Base-by-base conservation (phyloP, 2,797 vertebrate genomes). In the Furcifer pardalis region DNA sequence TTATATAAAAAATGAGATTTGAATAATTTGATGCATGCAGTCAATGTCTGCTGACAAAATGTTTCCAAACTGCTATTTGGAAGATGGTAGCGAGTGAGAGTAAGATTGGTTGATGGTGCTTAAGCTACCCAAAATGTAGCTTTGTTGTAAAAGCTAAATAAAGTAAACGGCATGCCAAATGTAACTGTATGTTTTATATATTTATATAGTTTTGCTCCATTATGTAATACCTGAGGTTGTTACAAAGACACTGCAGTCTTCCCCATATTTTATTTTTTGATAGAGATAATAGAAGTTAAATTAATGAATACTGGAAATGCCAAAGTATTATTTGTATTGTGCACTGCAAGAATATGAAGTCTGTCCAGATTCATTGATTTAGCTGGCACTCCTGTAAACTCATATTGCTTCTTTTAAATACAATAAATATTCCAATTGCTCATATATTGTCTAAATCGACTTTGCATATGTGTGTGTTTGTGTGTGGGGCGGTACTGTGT, bases 101-200 rank as follows among this genome's bases (percentile, higher is more conserved):
- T 88, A 86, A 86, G 84, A 90, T 5, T 65, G 65, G 60, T 7
- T 85, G 63, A 19, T 88, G 74, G 85, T 89, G 74, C 71, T 86
- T 83, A 71, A 89, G 81, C 81, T 91, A 75, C 2, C 75, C 72
- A 87, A 84, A 90, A 79, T 81, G n/a, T 93, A 81, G 59, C 25
- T n/a, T 91, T 94, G 79, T 73, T 94, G 42, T 93, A 94, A 95
- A 93, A 91, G 88, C 87, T 93, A 27, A 89, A 94, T 69, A 82
- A 73, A 79, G 83, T 89, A 76, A 92, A 81, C 84, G 87, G 88
- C 91, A 84, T 94, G 88, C 76, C 84, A 89, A 88, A 73, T 88
- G 2, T 85, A 87, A 59, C 25, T 94, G 69, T 89, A 89, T 44
- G 81, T 72, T 30, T 72, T 91, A 42, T 87, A 92, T 81, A 86